phyloP scores from a whole-genome alignment of 2,797 vertebrate species.

The Alfaro cultratus region DNA sequence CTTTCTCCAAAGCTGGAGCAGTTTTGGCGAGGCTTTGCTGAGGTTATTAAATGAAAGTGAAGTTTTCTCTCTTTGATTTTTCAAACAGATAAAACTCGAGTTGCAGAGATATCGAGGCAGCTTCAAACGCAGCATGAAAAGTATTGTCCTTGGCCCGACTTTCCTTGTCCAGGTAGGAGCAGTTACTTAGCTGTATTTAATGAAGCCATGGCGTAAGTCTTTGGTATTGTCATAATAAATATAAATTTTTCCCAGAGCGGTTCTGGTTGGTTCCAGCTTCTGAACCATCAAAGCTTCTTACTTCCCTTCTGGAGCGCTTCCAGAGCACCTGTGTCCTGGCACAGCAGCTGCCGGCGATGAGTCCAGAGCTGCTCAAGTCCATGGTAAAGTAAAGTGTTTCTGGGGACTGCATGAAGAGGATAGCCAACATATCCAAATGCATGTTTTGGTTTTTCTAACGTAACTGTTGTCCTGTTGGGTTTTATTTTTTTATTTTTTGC shows the following conservation, averaged over 20 bases:
- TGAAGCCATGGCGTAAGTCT: too few species aligned
- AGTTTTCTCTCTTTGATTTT: conserved; percentile 35
- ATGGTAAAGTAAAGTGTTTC: conserved; percentile 81
- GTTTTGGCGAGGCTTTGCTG: not conserved
- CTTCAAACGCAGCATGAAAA: conserved; percentile 92
- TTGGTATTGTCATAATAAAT: not conserved
- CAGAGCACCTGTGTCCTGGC: conserved; percentile 88
- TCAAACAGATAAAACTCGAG: conserved; percentile 87
- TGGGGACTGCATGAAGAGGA: not conserved
- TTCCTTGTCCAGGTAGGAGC: conserved; percentile 90
- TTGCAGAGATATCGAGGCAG: conserved; percentile 85
- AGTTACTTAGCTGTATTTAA: not conserved
- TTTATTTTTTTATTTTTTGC: conserved; percentile 1
- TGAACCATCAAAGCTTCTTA: conserved; percentile 86
- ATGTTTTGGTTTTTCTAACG: not conserved
- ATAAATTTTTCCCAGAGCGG: conserved; percentile 80
- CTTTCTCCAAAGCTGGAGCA: not conserved
- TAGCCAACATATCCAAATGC: not conserved
- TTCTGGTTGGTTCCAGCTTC: conserved; percentile 88
- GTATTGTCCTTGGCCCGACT: conserved; percentile 97
- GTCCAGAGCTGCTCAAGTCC: conserved; percentile 87
- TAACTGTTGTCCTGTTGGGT: not conserved
- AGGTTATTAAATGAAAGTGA: conserved; percentile 18
- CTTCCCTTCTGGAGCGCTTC: conserved; percentile 88
- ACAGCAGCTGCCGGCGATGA: conserved; percentile 91